Evolutionary conservation across 2,888 invertebrate species (phyloP).

Genomic region (Nomada goodeniana): DNA sequence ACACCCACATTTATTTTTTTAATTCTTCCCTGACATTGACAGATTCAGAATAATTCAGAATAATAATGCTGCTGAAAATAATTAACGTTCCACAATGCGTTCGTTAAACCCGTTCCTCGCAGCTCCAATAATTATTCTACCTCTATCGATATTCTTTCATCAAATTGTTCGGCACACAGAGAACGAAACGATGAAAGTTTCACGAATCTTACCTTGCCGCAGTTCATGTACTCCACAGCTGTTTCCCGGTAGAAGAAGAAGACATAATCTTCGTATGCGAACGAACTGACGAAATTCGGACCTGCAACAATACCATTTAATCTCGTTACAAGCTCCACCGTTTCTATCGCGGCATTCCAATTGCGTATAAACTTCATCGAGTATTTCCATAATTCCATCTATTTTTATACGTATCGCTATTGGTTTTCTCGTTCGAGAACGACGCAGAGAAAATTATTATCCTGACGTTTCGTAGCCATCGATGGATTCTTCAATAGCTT

Average conservation of each 20-base stretch:
- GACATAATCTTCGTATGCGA: slow-evolving; percentile 93
- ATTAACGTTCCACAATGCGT: too few species aligned
- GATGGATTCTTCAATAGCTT: slow-evolving; percentile 32
- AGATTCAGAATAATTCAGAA: too few species aligned
- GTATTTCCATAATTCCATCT: neutral
- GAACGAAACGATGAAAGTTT: neutral
- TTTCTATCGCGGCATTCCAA: too few species aligned
- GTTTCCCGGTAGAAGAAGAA: slow-evolving; percentile 97
- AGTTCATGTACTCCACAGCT: slow-evolving; percentile 96
- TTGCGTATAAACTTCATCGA: too few species aligned
- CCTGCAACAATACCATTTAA: slow-evolving; percentile 84
- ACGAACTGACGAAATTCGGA: slow-evolving; percentile 96
- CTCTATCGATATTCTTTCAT: too few species aligned
- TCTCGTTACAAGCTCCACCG: neutral
- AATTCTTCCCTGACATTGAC: too few species aligned
- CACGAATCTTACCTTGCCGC: slow-evolving; percentile 89
- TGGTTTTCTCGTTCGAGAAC: neutral
- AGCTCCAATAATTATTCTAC: too few species aligned
- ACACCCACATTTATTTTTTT: too few species aligned
- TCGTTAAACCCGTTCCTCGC: too few species aligned
- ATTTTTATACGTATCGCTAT: neutral
- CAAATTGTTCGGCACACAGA: too few species aligned
- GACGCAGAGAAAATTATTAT: slow-evolving; percentile 23
- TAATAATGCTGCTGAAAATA: too few species aligned
- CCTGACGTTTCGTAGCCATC: slow-evolving; percentile 7